phyloP scores from a whole-genome alignment of 2,797 vertebrate genomes.

The Propithecus deckenii region DNA sequence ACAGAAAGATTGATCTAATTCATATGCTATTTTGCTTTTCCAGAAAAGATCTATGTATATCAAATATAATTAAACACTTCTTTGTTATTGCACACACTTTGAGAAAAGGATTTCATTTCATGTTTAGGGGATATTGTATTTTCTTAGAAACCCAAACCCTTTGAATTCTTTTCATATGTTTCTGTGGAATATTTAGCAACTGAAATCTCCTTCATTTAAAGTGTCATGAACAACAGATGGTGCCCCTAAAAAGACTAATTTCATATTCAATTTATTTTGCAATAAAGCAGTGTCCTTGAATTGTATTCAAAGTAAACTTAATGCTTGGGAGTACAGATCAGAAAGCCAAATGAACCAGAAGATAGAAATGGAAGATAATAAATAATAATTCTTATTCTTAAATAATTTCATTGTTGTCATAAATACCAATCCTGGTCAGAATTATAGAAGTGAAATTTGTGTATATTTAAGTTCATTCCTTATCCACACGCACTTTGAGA shows the following conservation, averaged over 20 bases:
- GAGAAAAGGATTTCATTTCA: slow-evolving; percentile 54
- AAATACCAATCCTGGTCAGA: background rate
- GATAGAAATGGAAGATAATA: background rate
- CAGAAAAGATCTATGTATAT: slow-evolving; percentile 41
- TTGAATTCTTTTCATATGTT: slow-evolving; percentile 74
- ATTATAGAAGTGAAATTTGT: background rate
- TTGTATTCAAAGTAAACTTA: slow-evolving; percentile 59
- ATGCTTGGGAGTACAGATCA: slow-evolving; percentile 39
- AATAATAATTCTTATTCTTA: slow-evolving; percentile 25
- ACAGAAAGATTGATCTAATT: slow-evolving; percentile 30
- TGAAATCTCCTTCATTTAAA: slow-evolving; percentile 77
- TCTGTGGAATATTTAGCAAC: slow-evolving; percentile 76
- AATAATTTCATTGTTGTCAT: background rate
- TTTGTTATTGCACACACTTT: slow-evolving; percentile 58
- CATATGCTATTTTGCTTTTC: slow-evolving; percentile 34
- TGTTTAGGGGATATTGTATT: slow-evolving; percentile 61
- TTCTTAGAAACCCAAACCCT: slow-evolving; percentile 69
- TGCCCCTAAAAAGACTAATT: slow-evolving; percentile 77
- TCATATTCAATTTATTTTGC: slow-evolving; percentile 63
- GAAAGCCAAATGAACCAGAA: slow-evolving; percentile 35
- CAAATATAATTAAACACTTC: slow-evolving; percentile 58
- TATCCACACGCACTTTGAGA: background rate
- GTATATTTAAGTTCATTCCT: background rate
- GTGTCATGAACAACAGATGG: slow-evolving; percentile 78
- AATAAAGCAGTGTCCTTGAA: slow-evolving; percentile 67